A percentile compares a stretch with the other conserved stretches of the same genome.
These are phyloP conservation scores for Maconellicoccus hirsutus DNA, from an alignment of 1,140 invertebrate genomes.

Conservation along the genomic window DNA sequence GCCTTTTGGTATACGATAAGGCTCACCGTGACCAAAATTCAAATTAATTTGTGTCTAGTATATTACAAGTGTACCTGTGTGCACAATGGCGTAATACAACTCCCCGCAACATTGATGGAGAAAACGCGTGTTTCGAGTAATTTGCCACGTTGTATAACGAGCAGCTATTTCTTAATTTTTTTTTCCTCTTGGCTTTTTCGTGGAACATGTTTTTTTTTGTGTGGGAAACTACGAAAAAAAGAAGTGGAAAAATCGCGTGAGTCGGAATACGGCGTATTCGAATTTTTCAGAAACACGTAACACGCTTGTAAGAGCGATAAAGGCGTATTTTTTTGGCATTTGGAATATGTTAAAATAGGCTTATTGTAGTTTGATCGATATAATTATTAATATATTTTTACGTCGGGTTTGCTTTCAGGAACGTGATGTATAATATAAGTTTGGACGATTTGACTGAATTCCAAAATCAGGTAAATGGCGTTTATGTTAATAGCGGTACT, in stretches of 20 bases:
- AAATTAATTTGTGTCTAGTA: too few species aligned
- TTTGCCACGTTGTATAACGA: background rate
- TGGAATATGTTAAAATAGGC: background rate
- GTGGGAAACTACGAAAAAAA: background rate
- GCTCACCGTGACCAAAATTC: too few species aligned
- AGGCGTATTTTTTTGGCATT: background rate
- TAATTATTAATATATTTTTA: background rate
- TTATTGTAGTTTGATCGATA: too few species aligned
- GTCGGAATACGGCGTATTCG: background rate
- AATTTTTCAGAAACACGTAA: background rate
- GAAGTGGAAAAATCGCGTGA: background rate
- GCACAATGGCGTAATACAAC: too few species aligned
- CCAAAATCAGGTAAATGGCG: conserved; percentile 42
- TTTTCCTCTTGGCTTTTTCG: background rate
- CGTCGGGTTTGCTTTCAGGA: conserved; percentile 41
- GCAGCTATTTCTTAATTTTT: background rate
- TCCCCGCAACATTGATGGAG: background rate
- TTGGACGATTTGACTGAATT: conserved; percentile 51
- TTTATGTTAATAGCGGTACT: background rate
- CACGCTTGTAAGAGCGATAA: background rate
- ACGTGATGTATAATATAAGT: conserved; percentile 69
- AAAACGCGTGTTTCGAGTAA: background rate
- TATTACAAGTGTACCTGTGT: too few species aligned
- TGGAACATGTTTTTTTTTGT: background rate
- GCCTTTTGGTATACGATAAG: too few species aligned